Evolutionary conservation across 1,140 invertebrate genomes (phyloP), one percentile per base, ranked within the genome.

Genomic region (Pogonomyrmex barbatus): DNA sequence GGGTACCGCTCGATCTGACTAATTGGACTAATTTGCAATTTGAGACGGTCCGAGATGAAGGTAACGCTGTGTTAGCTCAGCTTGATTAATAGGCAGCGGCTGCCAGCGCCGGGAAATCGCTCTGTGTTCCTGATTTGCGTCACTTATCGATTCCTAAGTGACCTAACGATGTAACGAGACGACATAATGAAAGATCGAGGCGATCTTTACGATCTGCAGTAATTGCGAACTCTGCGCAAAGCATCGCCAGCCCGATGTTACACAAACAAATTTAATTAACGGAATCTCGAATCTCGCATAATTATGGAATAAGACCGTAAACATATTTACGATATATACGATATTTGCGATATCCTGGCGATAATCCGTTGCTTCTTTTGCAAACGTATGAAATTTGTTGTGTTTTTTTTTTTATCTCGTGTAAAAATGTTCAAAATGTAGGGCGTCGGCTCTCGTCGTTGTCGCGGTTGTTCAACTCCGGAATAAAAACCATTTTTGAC

Each of bases 1-100:
- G 33, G 8, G 33, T 79, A 67, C 14, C 12, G 45, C 33, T 52
- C 39, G 33, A 52, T 84, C 36, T 24, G 47, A 45, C 36, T 33
- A 63, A 84, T 84, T 76, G n/a, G 56, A 12, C 45, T 84, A 52
- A 84, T 84, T 60, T 75, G 52, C 68, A 60, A 75, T 83, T 84
- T 76, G n/a, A 84, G 10, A 76, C 47, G 33, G 42, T 60, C 8
- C 54, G n/a, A 39, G 56, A 52, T 24, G 8, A 33, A 24, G 33
- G 14, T 62, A 45, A 56, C 30, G 12, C 24, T 14, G 24, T 33
- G 39, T 12, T 33, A 84, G 5, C n/a, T 70, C 4, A 30, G 17
- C n/a, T 2, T 73, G 70, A 50, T 75, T 76, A 76, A 62, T 47
- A 76, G 45, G 42, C 1, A 67, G 17, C 42, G 54, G 36, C n/a